Evolutionary conservation across 2,113 vertebrate species (phyloP), one percentile per base, ranked within the genome.

Genomic region (Plotosus lineatus): DNA sequence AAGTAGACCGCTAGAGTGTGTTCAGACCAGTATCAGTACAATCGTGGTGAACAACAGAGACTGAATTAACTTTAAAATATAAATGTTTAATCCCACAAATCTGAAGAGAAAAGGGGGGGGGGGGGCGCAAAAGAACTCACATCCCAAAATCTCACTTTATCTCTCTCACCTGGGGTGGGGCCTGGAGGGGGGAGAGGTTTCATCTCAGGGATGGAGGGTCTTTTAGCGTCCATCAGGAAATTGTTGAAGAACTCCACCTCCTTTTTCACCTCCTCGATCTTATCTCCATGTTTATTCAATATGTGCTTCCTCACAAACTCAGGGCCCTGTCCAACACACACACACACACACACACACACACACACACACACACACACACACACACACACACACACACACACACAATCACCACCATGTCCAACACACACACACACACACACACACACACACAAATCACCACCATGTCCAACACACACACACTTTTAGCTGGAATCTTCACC

Each of bases 301-400:
- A 98, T 97, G 87, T 98, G 96, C 61, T 98, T 98, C 23, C 95
- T 94, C 9, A 98, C 96, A 90, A 98, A 98, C 86, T 98, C 96
- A 0, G 96, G 96, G 10, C 96, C 96, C 96, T 98, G 38, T 28
- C 9, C 9, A 6, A 11, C 31, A 61, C 66, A 11, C 14, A 19
- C 6, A 15, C 12, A 12, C 4, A 56, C 1, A 26, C 12, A 14
- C 7, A n/a, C n/a, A 68, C 21, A n/a, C 53, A n/a, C 51, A 4
- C 19, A 11, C 17, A 31, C 14, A 21, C 36, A 65, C 69, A 17
- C 0, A 0, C 53, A 14, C 36, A 72, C 65, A 95, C 56, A n/a
- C n/a, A n/a, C n/a, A n/a, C n/a, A n/a, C n/a, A n/a, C n/a, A n/a
- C n/a, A n/a, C n/a, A n/a, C n/a, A n/a, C n/a, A n/a, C n/a, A n/a